Evolutionary conservation across 2,888 invertebrate genomes (phyloP).

Genomic region (Andrena flavipes): DNA sequence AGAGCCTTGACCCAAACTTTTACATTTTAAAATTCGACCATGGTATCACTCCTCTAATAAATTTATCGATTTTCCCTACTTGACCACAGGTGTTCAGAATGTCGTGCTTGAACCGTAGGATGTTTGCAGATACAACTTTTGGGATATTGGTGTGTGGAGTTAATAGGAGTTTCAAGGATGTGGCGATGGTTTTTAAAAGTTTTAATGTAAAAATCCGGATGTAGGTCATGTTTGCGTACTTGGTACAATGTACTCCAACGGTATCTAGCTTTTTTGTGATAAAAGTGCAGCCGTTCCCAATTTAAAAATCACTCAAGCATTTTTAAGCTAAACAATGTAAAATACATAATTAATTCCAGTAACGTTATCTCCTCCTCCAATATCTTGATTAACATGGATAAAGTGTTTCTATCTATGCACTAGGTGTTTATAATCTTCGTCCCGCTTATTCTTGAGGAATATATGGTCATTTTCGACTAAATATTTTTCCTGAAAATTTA

Average conservation of each 20-base stretch:
- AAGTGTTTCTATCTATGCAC: too few species aligned
- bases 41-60: neutral
- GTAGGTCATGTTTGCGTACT: neutral
- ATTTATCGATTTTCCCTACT: slow-evolving; percentile 10
- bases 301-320: neutral
- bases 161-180: slow-evolving; percentile 12
- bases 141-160: slow-evolving; percentile 9
- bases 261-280: neutral
- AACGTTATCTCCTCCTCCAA: neutral
- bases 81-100: slow-evolving; percentile 7
- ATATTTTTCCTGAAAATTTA: neutral
- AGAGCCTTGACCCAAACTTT: neutral
- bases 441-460: too few species aligned
- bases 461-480: neutral
- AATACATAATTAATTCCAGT: neutral
- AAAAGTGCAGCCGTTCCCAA: neutral
- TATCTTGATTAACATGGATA: too few species aligned
- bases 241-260: slow-evolving; percentile 1
- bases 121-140: slow-evolving; percentile 15
- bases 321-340: neutral
- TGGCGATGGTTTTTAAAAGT: slow-evolving; percentile 19
- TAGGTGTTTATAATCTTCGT: too few species aligned
- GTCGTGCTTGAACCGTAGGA: slow-evolving; percentile 16
- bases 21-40: neutral
- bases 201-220: slow-evolving; percentile 33